These are phyloP conservation scores for Cricetomys ansorgei DNA, from an alignment of 2,113 vertebrate genomes.

Conservation along the genomic window DNA sequence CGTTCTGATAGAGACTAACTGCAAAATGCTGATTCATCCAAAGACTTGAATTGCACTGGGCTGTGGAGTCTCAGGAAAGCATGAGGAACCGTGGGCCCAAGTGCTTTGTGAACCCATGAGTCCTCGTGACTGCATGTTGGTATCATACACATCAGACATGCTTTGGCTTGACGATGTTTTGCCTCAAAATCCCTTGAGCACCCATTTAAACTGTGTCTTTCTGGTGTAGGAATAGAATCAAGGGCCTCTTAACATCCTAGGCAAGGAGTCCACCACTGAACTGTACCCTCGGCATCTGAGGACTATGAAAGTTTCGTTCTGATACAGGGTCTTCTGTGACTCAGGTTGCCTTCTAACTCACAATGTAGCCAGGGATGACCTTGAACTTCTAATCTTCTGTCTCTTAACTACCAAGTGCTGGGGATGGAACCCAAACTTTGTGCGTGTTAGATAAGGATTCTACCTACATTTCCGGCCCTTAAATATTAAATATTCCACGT, in stretches of 20 bases:
- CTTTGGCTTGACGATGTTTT: background rate
- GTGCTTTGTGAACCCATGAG: background rate
- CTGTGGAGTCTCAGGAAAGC: background rate
- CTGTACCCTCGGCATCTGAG: background rate
- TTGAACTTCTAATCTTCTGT: background rate
- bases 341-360: too few species aligned
- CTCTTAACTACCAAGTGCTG: too few species aligned
- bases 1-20: slow-evolving; percentile 3
- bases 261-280: background rate
- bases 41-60: background rate
- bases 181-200: slow-evolving; percentile 14
- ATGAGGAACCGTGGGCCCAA: background rate
- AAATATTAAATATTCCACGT: background rate
- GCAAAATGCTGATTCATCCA: slow-evolving; percentile 48
- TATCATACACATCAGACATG: background rate
- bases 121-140: background rate
- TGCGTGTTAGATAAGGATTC: background rate
- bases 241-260: background rate
- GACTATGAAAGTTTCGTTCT: background rate
- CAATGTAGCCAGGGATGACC: background rate
- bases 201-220: background rate
- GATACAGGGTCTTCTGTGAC: background rate
- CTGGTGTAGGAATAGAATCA: background rate
- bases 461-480: background rate
- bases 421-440: background rate